phyloP scores from a whole-genome alignment of 2,113 vertebrate species.

The Oncorhynchus keta region DNA sequence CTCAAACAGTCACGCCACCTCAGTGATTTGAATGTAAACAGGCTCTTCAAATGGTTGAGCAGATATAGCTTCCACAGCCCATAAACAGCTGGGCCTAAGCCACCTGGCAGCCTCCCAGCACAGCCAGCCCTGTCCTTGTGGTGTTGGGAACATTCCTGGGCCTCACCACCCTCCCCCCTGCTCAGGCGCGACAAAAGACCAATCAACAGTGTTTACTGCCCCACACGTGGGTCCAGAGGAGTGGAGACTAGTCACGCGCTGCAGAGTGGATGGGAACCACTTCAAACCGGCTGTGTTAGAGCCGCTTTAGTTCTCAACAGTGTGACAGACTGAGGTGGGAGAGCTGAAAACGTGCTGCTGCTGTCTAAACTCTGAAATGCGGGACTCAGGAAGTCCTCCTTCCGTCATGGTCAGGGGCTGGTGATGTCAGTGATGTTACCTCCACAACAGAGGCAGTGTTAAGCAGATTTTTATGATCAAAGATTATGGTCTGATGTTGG shows the following conservation, averaged over 20 bases:
- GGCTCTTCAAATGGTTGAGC: conserved; percentile 43
- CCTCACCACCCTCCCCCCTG: background rate
- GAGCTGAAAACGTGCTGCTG: conserved; percentile 50
- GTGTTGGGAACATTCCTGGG: conserved; percentile 25
- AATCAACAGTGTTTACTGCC: conserved; percentile 14
- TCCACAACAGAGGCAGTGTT: background rate
- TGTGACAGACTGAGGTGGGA: conserved; percentile 15
- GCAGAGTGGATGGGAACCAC: conserved; percentile 28
- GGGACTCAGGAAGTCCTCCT: conserved; percentile 42
- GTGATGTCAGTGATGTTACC: conserved; percentile 20
- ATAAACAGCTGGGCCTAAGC: conserved; percentile 54
- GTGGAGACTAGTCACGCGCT: background rate
- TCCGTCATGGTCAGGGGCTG: conserved; percentile 33
- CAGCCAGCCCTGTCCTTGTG: conserved; percentile 12
- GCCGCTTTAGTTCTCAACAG: conserved; percentile 31
- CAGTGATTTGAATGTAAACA: conserved; percentile 65
- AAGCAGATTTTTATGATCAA: too few species aligned
- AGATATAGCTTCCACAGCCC: conserved; percentile 37
- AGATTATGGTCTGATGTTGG: too few species aligned
- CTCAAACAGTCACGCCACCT: conserved; percentile 44
- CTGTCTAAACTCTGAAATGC: conserved; percentile 49
- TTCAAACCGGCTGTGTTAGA: conserved; percentile 33
- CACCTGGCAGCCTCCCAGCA: conserved; percentile 53
- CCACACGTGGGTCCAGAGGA: conserved; percentile 10
- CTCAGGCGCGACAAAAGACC: conserved; percentile 2